phyloP scores from a whole-genome alignment of 2,797 vertebrate species.

The Perdix hodgsoniae region DNA sequence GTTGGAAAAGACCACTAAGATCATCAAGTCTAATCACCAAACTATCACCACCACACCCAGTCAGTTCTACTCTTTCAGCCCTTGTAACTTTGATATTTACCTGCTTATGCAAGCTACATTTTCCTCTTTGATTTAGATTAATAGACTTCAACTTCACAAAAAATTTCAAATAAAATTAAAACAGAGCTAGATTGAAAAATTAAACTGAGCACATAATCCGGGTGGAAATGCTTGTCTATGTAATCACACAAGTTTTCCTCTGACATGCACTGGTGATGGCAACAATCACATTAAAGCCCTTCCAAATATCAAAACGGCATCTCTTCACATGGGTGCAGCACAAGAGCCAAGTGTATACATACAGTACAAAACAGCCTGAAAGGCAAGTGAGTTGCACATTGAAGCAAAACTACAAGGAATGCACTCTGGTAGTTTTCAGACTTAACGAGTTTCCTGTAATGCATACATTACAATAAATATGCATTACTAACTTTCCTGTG shows the following conservation, averaged over 20 bases:
- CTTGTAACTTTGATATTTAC: slow-evolving; percentile 11
- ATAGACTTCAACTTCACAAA: slow-evolving; percentile 43
- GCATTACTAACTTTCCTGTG: not conserved
- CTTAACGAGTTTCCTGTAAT: not conserved
- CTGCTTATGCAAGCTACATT: not conserved
- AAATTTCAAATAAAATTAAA: slow-evolving; percentile 56
- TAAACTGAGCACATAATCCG: slow-evolving; percentile 47
- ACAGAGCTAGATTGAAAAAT: slow-evolving; percentile 6
- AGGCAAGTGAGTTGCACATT: not conserved
- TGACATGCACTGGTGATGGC: not conserved
- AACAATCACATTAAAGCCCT: not conserved
- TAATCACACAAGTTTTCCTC: not conserved
- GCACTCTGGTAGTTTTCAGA: not conserved
- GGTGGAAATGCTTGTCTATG: not conserved
- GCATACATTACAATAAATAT: not conserved
- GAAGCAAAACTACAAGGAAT: not conserved
- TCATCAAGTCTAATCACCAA: too few species aligned
- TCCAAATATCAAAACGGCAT: not conserved
- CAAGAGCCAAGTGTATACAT: not conserved
- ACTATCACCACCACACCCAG: too few species aligned
- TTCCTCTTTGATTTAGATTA: not conserved
- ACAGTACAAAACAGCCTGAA: not conserved
- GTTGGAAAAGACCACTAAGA: too few species aligned
- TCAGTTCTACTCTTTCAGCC: not conserved
- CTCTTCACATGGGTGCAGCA: not conserved